Conservation (phyloP, 1,140 invertebrate genomes). For the Metopolophium dirhodum region DNA sequence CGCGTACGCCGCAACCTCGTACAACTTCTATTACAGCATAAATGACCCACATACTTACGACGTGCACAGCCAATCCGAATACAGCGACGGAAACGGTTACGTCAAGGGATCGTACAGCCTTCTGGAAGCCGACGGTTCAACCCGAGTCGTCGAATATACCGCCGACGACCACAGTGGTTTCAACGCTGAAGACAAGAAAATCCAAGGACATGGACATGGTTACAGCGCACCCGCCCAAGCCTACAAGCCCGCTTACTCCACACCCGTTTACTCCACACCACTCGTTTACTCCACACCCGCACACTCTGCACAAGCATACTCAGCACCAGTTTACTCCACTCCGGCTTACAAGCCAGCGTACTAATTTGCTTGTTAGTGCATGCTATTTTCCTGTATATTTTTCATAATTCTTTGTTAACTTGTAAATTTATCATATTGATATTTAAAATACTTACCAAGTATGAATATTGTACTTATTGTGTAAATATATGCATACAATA, state of each 20-base stretch:
- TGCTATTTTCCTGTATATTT: background rate
- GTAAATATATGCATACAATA: background rate
- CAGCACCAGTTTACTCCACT: no score
- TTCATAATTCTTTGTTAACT: background rate
- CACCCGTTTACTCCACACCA: background rate
- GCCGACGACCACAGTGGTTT: constrained; percentile 64
- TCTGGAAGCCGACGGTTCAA: constrained; percentile 64
- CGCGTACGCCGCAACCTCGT: constrained; percentile 36
- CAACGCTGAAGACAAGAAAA: constrained; percentile 60
- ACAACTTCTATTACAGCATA: constrained; percentile 58
- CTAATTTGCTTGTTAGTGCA: background rate
- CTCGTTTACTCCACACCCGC: no score
- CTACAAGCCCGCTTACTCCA: no score
- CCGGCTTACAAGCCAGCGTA: background rate
- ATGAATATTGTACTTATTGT: background rate
- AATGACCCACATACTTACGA: constrained; percentile 61
- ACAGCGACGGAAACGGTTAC: constrained; percentile 61
- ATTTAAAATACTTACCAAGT: background rate
- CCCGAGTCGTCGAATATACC: constrained; percentile 68
- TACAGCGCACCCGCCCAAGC: no score
- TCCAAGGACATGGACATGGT: no score
- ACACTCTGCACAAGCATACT: background rate
- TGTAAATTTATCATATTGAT: background rate
- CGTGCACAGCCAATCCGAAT: constrained; percentile 61
- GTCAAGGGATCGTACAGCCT: constrained; percentile 62